These are phyloP conservation scores for Pygoscelis antarcticus DNA, from an alignment of 2,113 vertebrate genomes.

Conservation along the genomic window DNA sequence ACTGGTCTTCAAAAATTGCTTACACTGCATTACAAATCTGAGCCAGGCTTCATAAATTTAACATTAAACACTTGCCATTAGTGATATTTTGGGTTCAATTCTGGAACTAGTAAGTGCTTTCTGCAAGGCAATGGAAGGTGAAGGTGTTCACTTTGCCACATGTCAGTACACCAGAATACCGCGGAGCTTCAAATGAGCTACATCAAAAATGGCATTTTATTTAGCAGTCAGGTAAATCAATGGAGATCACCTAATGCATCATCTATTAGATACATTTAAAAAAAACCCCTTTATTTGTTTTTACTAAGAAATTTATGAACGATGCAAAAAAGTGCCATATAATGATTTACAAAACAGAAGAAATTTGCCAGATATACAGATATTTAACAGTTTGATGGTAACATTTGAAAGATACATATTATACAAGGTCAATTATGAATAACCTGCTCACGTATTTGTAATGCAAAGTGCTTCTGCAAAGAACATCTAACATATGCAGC, in stretches of 20 bases:
- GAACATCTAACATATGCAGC: neutral
- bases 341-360: neutral
- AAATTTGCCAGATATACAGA: neutral
- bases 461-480: neutral
- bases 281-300: neutral
- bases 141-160: neutral
- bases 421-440: neutral
- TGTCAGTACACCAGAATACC: neutral
- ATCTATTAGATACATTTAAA: neutral
- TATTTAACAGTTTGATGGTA: neutral
- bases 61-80: neutral
- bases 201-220: neutral
- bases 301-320: neutral
- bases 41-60: neutral
- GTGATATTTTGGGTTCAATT: neutral
- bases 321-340: neutral
- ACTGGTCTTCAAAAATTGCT: neutral
- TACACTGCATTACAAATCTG: neutral
- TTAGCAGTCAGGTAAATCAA: neutral
- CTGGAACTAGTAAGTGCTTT: neutral
- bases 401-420: neutral
- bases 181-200: neutral
- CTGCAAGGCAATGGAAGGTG: neutral
- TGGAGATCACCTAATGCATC: neutral
- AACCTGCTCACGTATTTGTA: neutral